phyloP scores from a whole-genome alignment of 2,113 vertebrate genomes.

The Cyphomyrus plagiostoma region DNA sequence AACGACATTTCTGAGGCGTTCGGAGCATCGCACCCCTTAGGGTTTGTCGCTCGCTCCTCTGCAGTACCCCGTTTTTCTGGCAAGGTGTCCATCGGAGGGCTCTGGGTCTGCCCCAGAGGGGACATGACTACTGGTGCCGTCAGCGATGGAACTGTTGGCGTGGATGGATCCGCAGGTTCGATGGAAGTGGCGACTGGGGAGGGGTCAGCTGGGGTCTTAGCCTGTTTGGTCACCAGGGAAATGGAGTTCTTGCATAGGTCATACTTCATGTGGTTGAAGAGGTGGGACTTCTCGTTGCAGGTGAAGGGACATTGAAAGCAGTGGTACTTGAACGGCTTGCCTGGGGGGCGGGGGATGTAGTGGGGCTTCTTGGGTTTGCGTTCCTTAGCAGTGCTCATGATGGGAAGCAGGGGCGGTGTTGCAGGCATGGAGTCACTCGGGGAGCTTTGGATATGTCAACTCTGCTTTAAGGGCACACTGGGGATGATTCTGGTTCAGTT shows the following conservation, averaged over 20 bases:
- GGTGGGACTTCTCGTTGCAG: conserved; percentile 97
- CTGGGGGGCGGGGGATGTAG: conserved; percentile 90
- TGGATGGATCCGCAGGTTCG: neutral
- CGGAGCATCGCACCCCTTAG: neutral
- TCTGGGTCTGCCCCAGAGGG: neutral
- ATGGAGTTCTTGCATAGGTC: conserved; percentile 94
- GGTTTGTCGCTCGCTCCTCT: neutral
- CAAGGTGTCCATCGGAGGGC: neutral
- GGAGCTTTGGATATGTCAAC: neutral
- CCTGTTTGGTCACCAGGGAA: conserved; percentile 81
- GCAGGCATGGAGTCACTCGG: neutral
- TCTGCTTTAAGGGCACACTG: neutral
- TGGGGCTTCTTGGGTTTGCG: conserved; percentile 97
- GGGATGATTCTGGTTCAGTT: neutral
- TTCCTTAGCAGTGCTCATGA: conserved; percentile 81
- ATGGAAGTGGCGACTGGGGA: neutral
- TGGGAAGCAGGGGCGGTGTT: neutral
- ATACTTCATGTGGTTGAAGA: conserved; percentile 99
- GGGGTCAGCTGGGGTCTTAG: conserved; percentile 49
- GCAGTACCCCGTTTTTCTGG: neutral
- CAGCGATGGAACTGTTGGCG: neutral
- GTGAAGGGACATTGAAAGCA: conserved; percentile 98
- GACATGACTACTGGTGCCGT: neutral
- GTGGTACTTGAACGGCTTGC: conserved; percentile 97
- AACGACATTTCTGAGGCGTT: neutral